Base-by-base conservation (phyloP, 2,888 invertebrate species). In the Apamea crenata region DNA sequence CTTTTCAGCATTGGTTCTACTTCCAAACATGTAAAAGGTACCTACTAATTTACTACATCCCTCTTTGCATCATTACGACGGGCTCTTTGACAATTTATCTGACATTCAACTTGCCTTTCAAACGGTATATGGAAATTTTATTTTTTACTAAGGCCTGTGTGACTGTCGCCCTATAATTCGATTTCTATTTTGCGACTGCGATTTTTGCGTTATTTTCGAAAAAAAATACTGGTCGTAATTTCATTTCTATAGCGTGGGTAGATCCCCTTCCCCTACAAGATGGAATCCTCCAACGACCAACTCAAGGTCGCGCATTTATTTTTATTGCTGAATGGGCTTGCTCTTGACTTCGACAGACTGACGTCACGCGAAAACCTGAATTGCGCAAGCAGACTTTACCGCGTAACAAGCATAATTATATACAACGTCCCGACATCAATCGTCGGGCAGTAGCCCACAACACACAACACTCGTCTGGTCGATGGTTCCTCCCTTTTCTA, bases 61-160 rank as follows among this genome's bases (percentile, higher is more conserved):
- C 53, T 56, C 81, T 82, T 73, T 83, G 77, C 69, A 50, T 59
- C 72, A 77, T 82, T 50, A 83, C 18, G 47, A 67, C 7, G 14
- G 53, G 14, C 83, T 79, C 59, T 77, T 83, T 83, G 77, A 82
- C 63, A 77, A 69, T 83, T 83, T 69, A 77, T 63, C 32, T 77
- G 50, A 10, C 59, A 82, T 83, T 83, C 47, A 63, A 53, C 25
- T 44, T 36, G 16, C 32, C 25, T 69, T 69, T 32, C n/a, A 65
- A 73, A 40, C 16, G 21, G 12, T 68, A 68, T 47, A 47, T n/a
- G 21, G 21, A 40, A 67, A 67, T 81, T 71, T 47, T n/a, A 73
- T 69, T 66, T 47, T 68, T 61, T 40, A 53, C 40, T 50, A 63
- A 16, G 14, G 21, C 36, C 36, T 36, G 21, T 44, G 50, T 40